A percentile compares a stretch with the other conserved stretches of the same genome.
Conservation (phyloP, 2,888 invertebrate species). For the Timema podura region DNA sequence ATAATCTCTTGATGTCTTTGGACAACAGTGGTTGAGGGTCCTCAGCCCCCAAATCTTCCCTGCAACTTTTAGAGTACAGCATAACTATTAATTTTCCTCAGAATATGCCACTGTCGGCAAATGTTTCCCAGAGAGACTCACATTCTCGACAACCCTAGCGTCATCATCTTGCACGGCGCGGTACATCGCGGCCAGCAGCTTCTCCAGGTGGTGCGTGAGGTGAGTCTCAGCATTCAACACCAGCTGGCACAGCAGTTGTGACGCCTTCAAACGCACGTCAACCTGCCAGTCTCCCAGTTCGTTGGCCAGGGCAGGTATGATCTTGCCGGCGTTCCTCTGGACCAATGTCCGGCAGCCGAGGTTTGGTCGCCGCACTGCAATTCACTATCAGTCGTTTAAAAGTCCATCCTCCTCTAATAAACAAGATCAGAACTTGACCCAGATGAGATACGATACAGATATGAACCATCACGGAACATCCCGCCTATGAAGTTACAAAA, state of each 20-base stretch:
- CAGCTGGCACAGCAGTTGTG: conserved; percentile 68
- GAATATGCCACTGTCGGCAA: too few relatives aligned
- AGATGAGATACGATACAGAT: too few relatives aligned
- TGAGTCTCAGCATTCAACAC: conserved; percentile 70
- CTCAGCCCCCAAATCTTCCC: too few relatives aligned
- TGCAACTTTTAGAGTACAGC: too few relatives aligned
- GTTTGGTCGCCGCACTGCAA: conserved; percentile 68
- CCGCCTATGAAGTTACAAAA: too few relatives aligned
- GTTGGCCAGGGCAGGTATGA: conserved; percentile 63
- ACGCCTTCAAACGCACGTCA: conserved; percentile 63
- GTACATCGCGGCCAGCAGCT: conserved; percentile 56
- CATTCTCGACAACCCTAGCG: conserved; percentile 54
- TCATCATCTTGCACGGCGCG: conserved; percentile 65
- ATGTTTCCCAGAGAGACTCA: conserved; percentile 38
- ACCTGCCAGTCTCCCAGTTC: conserved; percentile 78
- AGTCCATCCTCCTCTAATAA: neutral
- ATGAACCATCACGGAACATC: too few relatives aligned
- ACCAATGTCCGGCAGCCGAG: conserved; percentile 80
- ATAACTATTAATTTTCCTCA: too few relatives aligned
- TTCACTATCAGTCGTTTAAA: neutral
- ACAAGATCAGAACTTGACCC: neutral
- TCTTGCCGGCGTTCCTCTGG: conserved; percentile 67
- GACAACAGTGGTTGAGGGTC: too few relatives aligned
- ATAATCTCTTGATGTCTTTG: too few relatives aligned
- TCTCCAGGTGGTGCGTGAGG: conserved; percentile 63